Percentiles rank a stretch among this genome's conserved stretches.
Evolutionary conservation across 2,113 vertebrate species (phyloP).

Genomic region (Xenus cinereus): DNA sequence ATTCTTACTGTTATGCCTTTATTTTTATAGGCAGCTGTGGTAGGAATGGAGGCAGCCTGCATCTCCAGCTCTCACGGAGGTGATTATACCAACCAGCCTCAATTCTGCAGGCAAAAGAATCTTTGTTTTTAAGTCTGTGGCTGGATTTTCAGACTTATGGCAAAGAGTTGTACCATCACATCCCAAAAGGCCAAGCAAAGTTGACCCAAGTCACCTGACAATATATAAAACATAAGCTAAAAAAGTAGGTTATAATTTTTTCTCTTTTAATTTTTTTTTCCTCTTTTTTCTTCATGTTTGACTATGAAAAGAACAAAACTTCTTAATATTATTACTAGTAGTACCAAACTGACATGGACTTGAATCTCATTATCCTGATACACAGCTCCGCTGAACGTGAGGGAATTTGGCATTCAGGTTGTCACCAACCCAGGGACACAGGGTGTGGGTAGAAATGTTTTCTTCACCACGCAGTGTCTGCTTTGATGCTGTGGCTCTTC

Average conservation of each 20-base stretch:
- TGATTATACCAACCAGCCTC: background rate
- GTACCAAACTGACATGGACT: background rate
- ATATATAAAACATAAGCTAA: background rate
- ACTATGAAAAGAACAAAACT: background rate
- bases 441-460: background rate
- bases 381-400: background rate
- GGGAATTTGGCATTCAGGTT: background rate
- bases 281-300: background rate
- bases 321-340: background rate
- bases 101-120: background rate
- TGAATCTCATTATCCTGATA: background rate
- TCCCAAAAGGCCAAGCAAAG: background rate
- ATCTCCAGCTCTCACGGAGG: background rate
- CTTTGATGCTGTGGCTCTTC: background rate
- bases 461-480: background rate
- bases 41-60: background rate
- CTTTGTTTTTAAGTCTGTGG: background rate
- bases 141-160: background rate
- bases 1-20: background rate
- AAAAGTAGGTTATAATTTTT: background rate
- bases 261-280: background rate
- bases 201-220: background rate
- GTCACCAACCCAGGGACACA: background rate
- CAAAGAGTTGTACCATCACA: background rate
- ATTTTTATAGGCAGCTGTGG: background rate